Conservation (phyloP, 1,140 invertebrate species). For the Lasioglossum baleicum region DNA sequence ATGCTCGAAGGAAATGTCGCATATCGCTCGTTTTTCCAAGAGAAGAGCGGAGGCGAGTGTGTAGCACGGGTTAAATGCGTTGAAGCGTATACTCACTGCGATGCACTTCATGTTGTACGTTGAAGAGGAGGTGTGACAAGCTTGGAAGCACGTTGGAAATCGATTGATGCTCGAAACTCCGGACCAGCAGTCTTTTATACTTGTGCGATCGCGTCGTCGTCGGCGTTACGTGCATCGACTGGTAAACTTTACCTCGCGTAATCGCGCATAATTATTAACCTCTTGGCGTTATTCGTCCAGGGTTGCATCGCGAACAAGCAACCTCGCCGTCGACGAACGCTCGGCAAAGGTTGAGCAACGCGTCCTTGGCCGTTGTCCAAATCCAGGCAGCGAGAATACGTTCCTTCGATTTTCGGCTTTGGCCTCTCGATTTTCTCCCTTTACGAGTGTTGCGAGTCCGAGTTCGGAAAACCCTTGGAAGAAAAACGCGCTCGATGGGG, state of each 20-base stretch:
- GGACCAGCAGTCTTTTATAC: constrained; percentile 67
- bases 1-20: too few species aligned
- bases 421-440: background rate
- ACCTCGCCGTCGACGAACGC: constrained; percentile 17
- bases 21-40: too few species aligned
- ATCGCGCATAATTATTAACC: constrained; percentile 61
- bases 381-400: constrained; percentile 25
- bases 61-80: background rate
- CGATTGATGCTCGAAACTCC: constrained; percentile 67
- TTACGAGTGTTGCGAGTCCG: too few species aligned
- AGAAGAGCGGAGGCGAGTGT: background rate
- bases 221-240: constrained; percentile 52
- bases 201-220: constrained; percentile 46
- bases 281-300: constrained; percentile 43
- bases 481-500: too few species aligned
- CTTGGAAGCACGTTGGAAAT: constrained; percentile 57
- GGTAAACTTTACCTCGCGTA: constrained; percentile 49
- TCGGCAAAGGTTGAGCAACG: constrained; percentile 51
- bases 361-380: constrained; percentile 72
- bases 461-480: too few species aligned
- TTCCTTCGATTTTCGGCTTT: background rate
- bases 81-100: constrained; percentile 64
- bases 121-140: constrained; percentile 25
- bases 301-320: constrained; percentile 23
- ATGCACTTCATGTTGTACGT: constrained; percentile 71